Conservation (phyloP, 2,797 vertebrate species). For the Neosilurus mollespiculum region DNA sequence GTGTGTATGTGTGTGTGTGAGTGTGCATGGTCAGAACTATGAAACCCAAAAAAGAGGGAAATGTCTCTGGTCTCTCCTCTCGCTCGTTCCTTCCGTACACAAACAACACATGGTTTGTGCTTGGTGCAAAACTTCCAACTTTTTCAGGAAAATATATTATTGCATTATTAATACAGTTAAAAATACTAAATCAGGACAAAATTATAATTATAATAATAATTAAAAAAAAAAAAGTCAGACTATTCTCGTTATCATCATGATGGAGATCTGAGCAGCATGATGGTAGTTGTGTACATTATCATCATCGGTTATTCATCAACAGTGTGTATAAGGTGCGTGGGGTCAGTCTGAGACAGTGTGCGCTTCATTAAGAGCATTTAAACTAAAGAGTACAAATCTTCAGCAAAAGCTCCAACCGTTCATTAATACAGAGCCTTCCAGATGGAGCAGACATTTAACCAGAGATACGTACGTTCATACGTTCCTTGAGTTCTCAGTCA, state of each 20-base stretch:
- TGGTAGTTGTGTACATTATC: background rate
- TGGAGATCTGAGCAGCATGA: slow-evolving; percentile 48
- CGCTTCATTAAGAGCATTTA: slow-evolving; percentile 13
- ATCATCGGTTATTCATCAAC: background rate
- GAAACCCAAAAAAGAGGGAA: slow-evolving; percentile 46
- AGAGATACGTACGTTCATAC: slow-evolving; percentile 2
- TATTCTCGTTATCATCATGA: slow-evolving; percentile 22
- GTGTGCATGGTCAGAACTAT: slow-evolving; percentile 41
- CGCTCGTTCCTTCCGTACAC: slow-evolving; percentile 38
- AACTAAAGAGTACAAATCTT: slow-evolving; percentile 16
- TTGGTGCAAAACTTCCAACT: slow-evolving; percentile 49
- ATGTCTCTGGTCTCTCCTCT: slow-evolving; percentile 32
- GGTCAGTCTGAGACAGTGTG: slow-evolving; percentile 47
- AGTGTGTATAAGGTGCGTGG: slow-evolving; percentile 49
- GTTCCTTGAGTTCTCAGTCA: slow-evolving; percentile 31
- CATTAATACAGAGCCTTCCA: slow-evolving; percentile 18
- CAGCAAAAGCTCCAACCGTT: slow-evolving; percentile 5
- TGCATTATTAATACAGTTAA: slow-evolving; percentile 52
- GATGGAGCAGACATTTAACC: slow-evolving; percentile 18
- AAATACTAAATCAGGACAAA: slow-evolving; percentile 32
- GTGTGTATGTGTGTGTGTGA: slow-evolving; percentile 48
- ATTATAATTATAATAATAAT: background rate
- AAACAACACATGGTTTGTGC: slow-evolving; percentile 47
- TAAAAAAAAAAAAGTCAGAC: background rate
- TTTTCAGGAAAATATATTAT: slow-evolving; percentile 44